Conservation (phyloP, 2,888 invertebrate species). For the Ametastegia equiseti region DNA sequence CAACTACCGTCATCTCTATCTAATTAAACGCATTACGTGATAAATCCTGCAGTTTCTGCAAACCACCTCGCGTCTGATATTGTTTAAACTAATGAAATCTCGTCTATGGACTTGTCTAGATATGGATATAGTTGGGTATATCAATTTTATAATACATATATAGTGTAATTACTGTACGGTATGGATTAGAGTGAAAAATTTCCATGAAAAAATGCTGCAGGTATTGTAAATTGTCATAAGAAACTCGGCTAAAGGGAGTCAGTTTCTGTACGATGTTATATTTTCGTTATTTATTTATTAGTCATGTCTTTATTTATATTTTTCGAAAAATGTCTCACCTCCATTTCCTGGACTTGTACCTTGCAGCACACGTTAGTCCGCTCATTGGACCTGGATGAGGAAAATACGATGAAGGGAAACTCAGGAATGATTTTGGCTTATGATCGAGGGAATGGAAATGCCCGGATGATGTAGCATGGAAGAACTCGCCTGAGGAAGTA, state of each 20-base stretch:
- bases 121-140: no score
- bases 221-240: background rate
- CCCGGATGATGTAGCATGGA: constrained; percentile 63
- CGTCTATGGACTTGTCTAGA: background rate
- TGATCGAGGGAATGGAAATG: constrained; percentile 62
- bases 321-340: no score
- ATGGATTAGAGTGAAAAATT: background rate
- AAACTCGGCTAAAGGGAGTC: constrained; percentile 25
- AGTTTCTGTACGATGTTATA: no score
- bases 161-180: background rate
- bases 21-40: background rate
- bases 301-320: no score
- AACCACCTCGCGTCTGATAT: background rate
- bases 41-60: background rate
- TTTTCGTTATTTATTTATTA: no score
- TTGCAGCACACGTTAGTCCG: background rate
- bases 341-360: background rate
- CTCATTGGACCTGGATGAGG: background rate
- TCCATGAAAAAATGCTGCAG: background rate
- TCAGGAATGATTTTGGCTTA: constrained; percentile 67
- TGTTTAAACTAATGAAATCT: background rate
- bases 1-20: background rate
- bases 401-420: constrained; percentile 41
- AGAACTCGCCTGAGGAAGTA: constrained; percentile 62
- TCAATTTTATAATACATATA: background rate